phyloP scores from a whole-genome alignment of 2,888 invertebrate species.

The Lycophotia porphyrea region DNA sequence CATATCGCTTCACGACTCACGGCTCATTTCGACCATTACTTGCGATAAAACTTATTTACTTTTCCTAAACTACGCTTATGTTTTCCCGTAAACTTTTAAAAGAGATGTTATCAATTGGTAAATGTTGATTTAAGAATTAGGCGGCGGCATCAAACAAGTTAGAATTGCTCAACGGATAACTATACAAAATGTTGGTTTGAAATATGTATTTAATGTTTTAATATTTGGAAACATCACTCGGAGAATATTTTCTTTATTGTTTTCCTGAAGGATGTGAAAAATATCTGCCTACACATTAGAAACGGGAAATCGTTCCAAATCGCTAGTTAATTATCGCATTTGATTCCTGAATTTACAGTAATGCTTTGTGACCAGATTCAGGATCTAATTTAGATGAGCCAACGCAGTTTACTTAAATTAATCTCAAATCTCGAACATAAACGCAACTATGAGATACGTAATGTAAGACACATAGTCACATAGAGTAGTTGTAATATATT shows the following conservation, averaged over 20 bases:
- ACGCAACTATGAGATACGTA: not conserved
- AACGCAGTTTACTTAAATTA: no score
- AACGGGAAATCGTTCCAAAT: not conserved
- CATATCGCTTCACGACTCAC: constrained; percentile 51
- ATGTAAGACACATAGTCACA: not conserved
- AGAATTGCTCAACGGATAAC: not conserved
- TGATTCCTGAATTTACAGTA: not conserved
- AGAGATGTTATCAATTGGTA: constrained; percentile 44
- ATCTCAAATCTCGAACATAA: not conserved
- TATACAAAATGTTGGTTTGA: constrained; percentile 6
- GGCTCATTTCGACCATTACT: constrained; percentile 35
- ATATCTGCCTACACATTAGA: not conserved
- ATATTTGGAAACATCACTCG: not conserved
- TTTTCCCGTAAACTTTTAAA: constrained; percentile 35
- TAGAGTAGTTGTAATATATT: not conserved
- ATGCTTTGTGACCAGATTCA: not conserved
- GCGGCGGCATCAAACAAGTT: constrained; percentile 3
- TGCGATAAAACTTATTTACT: constrained; percentile 51
- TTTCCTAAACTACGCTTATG: constrained; percentile 17
- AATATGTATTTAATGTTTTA: not conserved
- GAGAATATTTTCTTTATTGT: not conserved
- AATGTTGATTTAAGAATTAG: constrained; percentile 40
- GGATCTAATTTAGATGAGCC: not conserved
- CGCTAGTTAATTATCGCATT: not conserved
- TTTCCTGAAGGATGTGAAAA: not conserved